phyloP scores from a whole-genome alignment of 2,888 invertebrate species.

The Nephrocerus scutellatus region DNA sequence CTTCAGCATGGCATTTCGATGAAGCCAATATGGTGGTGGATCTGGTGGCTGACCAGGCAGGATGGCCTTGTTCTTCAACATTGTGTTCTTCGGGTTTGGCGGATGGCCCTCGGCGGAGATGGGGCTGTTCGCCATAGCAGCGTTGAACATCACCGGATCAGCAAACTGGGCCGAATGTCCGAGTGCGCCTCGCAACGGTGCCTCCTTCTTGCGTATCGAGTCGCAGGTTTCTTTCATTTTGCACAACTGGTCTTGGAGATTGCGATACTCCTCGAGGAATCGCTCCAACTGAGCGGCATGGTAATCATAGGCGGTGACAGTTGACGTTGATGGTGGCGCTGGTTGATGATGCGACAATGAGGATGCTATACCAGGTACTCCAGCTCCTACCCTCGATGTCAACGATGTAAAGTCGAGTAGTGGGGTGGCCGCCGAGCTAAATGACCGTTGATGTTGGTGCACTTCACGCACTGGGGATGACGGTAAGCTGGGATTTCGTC shows the following conservation, averaged over 20 bases:
- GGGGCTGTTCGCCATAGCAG: conserved; percentile 33
- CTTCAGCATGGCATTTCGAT: conserved; percentile 47
- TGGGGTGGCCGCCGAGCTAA: conserved; percentile 45
- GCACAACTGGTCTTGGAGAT: conserved; percentile 67
- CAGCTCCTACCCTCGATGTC: conserved; percentile 31
- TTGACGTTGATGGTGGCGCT: conserved; percentile 47
- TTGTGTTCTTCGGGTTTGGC: conserved; percentile 49
- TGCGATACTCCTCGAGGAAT: conserved; percentile 72
- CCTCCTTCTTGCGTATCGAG: conserved; percentile 52
- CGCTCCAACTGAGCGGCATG: conserved; percentile 72
- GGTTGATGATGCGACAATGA: conserved; percentile 31
- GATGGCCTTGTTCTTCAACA: conserved; percentile 53
- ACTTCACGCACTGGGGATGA: conserved; percentile 56
- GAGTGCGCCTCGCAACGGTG: conserved; percentile 36
- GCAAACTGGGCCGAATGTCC: conserved; percentile 43
- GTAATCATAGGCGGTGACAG: conserved; percentile 62
- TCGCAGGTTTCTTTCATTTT: conserved; percentile 75
- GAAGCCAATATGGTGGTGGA: conserved; percentile 48
- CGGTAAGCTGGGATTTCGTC: conserved; percentile 56
- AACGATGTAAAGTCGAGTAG: conserved; percentile 39
- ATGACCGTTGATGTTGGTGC: conserved; percentile 38
- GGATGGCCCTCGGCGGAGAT: conserved; percentile 30
- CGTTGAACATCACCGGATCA: conserved; percentile 48
- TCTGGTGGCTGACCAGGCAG: conserved; percentile 46
- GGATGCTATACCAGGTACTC: conserved; percentile 28